Evolutionary conservation across 1,140 invertebrate genomes (phyloP).

Genomic region (Drosophila watanabei): DNA sequence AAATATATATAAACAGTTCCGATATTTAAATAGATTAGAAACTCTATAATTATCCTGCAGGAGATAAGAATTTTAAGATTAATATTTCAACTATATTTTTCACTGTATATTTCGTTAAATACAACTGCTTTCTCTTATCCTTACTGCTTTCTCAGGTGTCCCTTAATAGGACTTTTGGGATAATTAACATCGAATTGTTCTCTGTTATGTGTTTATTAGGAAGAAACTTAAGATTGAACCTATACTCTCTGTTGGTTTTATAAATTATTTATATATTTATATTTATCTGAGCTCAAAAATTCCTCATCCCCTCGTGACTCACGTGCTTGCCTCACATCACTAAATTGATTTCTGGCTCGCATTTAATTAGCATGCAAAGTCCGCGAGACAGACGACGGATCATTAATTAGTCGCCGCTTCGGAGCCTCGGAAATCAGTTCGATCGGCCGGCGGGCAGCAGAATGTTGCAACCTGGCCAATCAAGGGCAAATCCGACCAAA

Average conservation of each 20-base stretch:
- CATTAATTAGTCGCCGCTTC: slow-evolving; percentile 73
- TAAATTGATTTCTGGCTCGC: slow-evolving; percentile 37
- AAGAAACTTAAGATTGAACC: not conserved
- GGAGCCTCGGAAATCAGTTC: slow-evolving; percentile 53
- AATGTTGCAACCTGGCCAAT: slow-evolving; percentile 51
- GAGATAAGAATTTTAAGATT: too few relatives aligned
- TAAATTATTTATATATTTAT: not conserved
- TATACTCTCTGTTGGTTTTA: not conserved
- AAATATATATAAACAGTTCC: too few relatives aligned
- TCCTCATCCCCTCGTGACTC: slow-evolving; percentile 18
- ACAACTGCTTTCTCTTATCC: not conserved
- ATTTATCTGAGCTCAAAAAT: too few relatives aligned
- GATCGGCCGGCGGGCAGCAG: slow-evolving; percentile 58
- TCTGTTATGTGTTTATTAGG: not conserved
- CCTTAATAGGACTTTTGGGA: not conserved
- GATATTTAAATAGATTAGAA: not conserved
- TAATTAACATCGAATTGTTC: not conserved
- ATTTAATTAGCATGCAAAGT: slow-evolving; percentile 74
- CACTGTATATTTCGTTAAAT: too few relatives aligned
- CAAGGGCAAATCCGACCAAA: slow-evolving; percentile 56
- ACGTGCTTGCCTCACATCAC: slow-evolving; percentile 33
- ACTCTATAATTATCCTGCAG: not conserved
- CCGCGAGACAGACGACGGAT: slow-evolving; percentile 38
- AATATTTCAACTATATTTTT: not conserved
- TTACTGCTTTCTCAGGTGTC: not conserved